These are phyloP conservation scores for Chydorus sphaericus DNA, from an alignment of 2,888 invertebrate species.

Conservation along the genomic window DNA sequence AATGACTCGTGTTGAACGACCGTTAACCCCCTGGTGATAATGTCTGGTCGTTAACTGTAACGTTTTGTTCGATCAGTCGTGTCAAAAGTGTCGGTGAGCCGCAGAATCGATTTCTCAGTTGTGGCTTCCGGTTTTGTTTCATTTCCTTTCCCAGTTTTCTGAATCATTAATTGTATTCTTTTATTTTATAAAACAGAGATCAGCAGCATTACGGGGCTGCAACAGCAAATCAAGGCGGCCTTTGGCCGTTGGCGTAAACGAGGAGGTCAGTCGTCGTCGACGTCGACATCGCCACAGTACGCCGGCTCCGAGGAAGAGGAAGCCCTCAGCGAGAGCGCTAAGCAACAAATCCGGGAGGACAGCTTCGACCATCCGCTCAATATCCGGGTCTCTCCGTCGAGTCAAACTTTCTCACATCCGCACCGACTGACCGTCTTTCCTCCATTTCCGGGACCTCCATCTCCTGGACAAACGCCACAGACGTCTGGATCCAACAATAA, in stretches of 20 bases:
- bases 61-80: too few species aligned
- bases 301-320: not conserved
- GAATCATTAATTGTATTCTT: not conserved
- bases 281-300: not conserved
- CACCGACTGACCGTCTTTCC: conserved; percentile 19
- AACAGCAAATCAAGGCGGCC: conserved; percentile 15
- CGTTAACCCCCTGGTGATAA: too few species aligned
- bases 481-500: not conserved
- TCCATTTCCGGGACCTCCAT: conserved; percentile 7
- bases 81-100: too few species aligned
- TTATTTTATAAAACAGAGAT: not conserved
- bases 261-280: not conserved
- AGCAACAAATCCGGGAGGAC: conserved; percentile 16
- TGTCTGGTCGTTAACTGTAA: too few species aligned
- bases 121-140: not conserved
- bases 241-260: conserved; percentile 14
- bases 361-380: conserved; percentile 20
- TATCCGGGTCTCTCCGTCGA: conserved; percentile 21
- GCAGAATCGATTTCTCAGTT: too few species aligned
- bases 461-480: too few species aligned
- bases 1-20: too few species aligned
- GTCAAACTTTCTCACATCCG: conserved; percentile 20
- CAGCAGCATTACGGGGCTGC: conserved; percentile 15
- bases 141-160: not conserved
- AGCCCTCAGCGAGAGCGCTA: not conserved